These are phyloP conservation scores for Bibio marci DNA, from an alignment of 2,888 invertebrate species.

Conservation along the genomic window DNA sequence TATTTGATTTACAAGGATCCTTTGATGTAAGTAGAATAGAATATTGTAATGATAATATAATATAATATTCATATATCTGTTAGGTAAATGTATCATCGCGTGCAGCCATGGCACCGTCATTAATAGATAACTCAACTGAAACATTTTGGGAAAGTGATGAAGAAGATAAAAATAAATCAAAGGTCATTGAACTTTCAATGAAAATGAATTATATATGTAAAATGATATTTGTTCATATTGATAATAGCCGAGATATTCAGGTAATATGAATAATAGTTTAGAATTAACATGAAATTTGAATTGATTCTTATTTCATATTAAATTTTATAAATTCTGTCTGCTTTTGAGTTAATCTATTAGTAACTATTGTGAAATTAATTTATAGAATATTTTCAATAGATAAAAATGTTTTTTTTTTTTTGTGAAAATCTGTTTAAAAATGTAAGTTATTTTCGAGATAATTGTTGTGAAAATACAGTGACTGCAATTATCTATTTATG, in stretches of 20 bases:
- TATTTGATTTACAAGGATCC: slow-evolving; percentile 26
- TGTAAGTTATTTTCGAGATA: too few species aligned
- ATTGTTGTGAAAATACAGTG: too few species aligned
- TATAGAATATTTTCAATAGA: too few species aligned
- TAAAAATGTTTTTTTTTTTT: too few species aligned
- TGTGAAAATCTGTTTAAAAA: too few species aligned
- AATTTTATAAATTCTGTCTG: slow-evolving; percentile 5
- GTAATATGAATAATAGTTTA: slow-evolving; percentile 44
- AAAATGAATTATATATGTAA: slow-evolving; percentile 31
- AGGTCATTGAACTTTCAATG: slow-evolving; percentile 57
- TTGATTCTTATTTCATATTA: slow-evolving; percentile 2
- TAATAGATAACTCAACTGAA: slow-evolving; percentile 88
- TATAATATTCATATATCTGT: slow-evolving; percentile 1
- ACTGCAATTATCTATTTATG: too few species aligned
- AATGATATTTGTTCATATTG: slow-evolving; percentile 70
- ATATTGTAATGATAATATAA: too few species aligned
- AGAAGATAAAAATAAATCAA: slow-evolving; percentile 85
- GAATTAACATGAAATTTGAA: not conserved
- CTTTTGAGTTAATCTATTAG: not conserved
- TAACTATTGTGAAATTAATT: slow-evolving; percentile 20
- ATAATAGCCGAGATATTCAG: slow-evolving; percentile 82
- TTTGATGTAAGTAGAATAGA: slow-evolving; percentile 24
- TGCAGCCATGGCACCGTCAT: slow-evolving; percentile 82
- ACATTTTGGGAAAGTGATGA: slow-evolving; percentile 99
- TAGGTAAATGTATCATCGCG: slow-evolving; percentile 81